Evolutionary conservation across 2,797 vertebrate genomes (phyloP).

Genomic region (Lindbergichthys nudifrons): DNA sequence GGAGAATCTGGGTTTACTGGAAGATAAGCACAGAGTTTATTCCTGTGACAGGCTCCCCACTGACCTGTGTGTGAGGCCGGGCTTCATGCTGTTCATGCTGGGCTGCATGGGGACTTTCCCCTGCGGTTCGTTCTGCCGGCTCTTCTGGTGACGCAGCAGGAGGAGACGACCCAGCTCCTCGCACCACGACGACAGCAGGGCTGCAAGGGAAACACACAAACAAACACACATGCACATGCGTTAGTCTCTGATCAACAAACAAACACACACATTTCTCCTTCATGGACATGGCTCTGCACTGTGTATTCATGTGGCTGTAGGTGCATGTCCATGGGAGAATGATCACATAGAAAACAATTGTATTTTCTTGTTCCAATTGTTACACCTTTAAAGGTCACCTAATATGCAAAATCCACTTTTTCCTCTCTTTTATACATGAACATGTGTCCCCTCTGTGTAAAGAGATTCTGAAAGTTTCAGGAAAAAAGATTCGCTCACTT

Average conservation of each 20-base stretch:
- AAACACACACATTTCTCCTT: not conserved
- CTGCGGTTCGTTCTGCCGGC: conserved; percentile 95
- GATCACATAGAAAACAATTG: not conserved
- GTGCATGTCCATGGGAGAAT: conserved; percentile 1
- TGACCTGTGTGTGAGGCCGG: conserved; percentile 97
- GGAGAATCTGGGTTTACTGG: not conserved
- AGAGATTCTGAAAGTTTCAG: too few species aligned
- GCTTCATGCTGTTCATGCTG: conserved; percentile 99
- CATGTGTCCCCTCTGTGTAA: too few species aligned
- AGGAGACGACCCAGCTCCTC: conserved; percentile 98
- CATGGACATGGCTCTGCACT: not conserved
- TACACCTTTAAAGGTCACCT: too few species aligned
- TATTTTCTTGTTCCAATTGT: conserved; percentile 2
- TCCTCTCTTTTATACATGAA: too few species aligned
- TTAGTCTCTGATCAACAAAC: conserved; percentile 27
- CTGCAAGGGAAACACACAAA: conserved; percentile 79
- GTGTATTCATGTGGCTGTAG: not conserved
- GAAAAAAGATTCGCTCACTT: too few species aligned
- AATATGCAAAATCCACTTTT: too few species aligned
- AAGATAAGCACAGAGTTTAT: conserved; percentile 4
- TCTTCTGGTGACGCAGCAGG: conserved; percentile 99
- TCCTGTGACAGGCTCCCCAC: conserved; percentile 58
- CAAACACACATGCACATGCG: conserved; percentile 17
- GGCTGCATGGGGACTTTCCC: conserved; percentile 98
- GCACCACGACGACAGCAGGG: conserved; percentile 98